Base-by-base conservation (phyloP, 1,140 invertebrate species). In the Lordiphosa clarofinis region DNA sequence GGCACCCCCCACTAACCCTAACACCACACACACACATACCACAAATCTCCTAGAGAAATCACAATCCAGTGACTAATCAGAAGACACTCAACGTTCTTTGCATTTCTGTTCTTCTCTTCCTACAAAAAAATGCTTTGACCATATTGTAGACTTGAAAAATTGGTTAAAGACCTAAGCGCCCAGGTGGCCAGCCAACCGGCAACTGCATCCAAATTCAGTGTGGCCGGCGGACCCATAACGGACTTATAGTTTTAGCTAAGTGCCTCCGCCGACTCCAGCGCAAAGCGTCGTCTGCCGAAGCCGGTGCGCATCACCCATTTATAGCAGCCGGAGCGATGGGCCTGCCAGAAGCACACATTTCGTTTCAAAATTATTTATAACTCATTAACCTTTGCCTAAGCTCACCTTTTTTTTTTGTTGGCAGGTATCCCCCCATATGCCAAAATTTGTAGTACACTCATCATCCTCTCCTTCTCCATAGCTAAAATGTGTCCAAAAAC, bases 181-280 rank as follows among this genome's bases (percentile, higher is more conserved):
- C 60, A 73, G 65, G 69, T 82, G 60, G 56, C 47, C 15, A 50
- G 33, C 37, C 63, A 82, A 58, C 9, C 52, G 4, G 15, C 57
- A 71, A 36, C 10, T 4, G 31, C 11, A 24, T 4, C 64, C 40
- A 76, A 81, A 67, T 75, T 76, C 67, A 75, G 64, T 49, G 53
- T 71, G 28, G 71, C 86, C 9, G 76, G 78, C 47, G 87, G 84
- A 60, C 84, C 86, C 31, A 76, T 88, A 40, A 88, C 87, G 35
- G 87, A 88, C 68, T 88, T 88, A 88, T 88, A 88, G 87, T 88
- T 78, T 56, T 86, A 88, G 79, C 74, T 64, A 67, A 49, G 33
- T 28, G 78, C 63, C 56, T 13, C 37, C 19, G 9, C 35, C 67
- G 53, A 40, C 42, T 15, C 37, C 35, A 46, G 40, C 19, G n/a